These are phyloP conservation scores for Gymnoscopelus braueri DNA, from an alignment of 2,797 vertebrate species.

Conservation along the genomic window DNA sequence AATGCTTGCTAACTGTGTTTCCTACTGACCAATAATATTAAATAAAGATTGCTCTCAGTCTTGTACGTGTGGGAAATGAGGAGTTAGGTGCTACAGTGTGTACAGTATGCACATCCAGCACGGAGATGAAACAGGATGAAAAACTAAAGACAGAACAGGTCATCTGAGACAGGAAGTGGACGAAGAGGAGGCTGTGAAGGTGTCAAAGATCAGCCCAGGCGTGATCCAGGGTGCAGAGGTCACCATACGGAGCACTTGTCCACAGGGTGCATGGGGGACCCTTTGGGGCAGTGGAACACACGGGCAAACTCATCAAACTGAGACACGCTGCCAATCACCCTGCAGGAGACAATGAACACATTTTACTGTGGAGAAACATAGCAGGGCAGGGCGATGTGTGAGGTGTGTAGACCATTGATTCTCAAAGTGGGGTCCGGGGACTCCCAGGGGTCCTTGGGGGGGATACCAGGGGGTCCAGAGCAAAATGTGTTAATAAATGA, in stretches of 20 bases:
- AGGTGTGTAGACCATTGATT: too few relatives aligned
- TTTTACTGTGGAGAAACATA: not conserved
- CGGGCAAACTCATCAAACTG: conserved; percentile 97
- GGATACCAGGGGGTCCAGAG: too few relatives aligned
- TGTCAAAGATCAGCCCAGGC: not conserved
- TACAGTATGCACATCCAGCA: too few relatives aligned
- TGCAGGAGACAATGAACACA: conserved; percentile 51
- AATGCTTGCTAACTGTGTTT: not conserved
- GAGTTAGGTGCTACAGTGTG: too few relatives aligned
- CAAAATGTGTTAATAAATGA: too few relatives aligned
- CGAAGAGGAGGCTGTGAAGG: conserved; percentile 3
- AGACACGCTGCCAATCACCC: conserved; percentile 96
- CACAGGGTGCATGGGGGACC: conserved; percentile 92
- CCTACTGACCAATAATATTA: not conserved
- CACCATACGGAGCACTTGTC: conserved; percentile 97
- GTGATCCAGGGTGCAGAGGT: conserved; percentile 55
- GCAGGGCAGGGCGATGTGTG: not conserved
- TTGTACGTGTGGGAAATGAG: too few relatives aligned
- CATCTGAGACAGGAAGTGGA: not conserved
- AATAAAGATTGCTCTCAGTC: too few relatives aligned
- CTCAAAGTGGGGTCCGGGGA: too few relatives aligned
- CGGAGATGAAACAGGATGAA: not conserved
- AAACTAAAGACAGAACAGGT: conserved; percentile 1
- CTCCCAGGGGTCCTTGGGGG: too few relatives aligned
- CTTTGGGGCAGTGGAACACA: conserved; percentile 94